Evolutionary conservation across 1,140 invertebrate genomes (phyloP).

Genomic region (Papilio helenus): DNA sequence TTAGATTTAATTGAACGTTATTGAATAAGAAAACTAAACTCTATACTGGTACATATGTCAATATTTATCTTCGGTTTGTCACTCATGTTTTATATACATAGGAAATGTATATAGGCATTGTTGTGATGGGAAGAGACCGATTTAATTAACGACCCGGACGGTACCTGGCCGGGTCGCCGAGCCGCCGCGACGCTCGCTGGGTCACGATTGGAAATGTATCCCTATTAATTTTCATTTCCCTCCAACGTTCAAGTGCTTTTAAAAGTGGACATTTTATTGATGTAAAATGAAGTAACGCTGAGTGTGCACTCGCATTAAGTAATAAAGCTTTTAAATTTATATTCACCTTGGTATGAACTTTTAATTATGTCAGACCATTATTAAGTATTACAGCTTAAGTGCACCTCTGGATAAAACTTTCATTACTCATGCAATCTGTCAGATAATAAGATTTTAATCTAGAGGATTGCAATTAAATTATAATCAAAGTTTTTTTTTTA

Average conservation of each 20-base stretch:
- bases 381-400: neutral
- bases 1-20: neutral
- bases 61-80: neutral
- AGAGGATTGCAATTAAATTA: too few species aligned
- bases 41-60: neutral
- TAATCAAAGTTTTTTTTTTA: too few species aligned
- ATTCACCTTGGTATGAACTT: neutral
- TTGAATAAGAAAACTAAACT: too few species aligned
- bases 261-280: conserved; percentile 31
- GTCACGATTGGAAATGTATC: conserved; percentile 58
- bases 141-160: conserved; percentile 59
- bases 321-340: conserved; percentile 11
- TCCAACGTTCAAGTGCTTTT: conserved; percentile 39
- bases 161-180: conserved; percentile 44
- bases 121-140: conserved; percentile 58
- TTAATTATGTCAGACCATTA: neutral
- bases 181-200: conserved; percentile 41
- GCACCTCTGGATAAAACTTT: neutral
- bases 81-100: neutral
- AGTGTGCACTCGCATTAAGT: conserved; percentile 4
- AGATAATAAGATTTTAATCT: too few species aligned
- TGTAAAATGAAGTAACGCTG: conserved; percentile 32
- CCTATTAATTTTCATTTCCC: conserved; percentile 50
- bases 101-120: conserved; percentile 52
- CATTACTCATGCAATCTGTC: too few species aligned